Conservation (phyloP, 2,888 invertebrate genomes). For the Meghimatium bilineatum region DNA sequence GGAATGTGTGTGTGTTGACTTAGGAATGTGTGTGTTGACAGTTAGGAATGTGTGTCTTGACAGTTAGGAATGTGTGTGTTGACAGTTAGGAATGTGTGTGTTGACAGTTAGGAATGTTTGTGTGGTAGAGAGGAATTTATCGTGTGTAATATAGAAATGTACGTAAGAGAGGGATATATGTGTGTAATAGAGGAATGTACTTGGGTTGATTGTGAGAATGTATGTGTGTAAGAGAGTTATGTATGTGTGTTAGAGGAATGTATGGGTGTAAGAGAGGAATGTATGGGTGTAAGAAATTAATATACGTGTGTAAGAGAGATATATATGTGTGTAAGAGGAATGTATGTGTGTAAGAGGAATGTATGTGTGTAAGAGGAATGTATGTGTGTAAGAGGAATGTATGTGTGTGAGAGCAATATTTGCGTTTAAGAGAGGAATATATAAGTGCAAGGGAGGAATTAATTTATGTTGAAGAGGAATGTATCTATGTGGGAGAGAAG, state of each 20-base stretch:
- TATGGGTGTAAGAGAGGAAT: neutral
- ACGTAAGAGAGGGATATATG: neutral
- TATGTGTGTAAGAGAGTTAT: neutral
- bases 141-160: neutral
- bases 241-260: neutral
- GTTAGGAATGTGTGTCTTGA: too few relatives aligned
- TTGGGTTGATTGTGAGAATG: neutral
- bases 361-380: neutral
- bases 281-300: neutral
- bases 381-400: neutral
- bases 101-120: too few relatives aligned
- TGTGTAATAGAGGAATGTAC: neutral
- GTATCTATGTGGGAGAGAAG: too few relatives aligned
- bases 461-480: too few relatives aligned
- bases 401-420: neutral
- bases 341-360: neutral
- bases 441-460: neutral
- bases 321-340: neutral
- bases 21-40: too few relatives aligned
- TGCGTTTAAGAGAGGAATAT: neutral
- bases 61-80: neutral
- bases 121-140: too few relatives aligned
- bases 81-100: too few relatives aligned
- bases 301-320: neutral
- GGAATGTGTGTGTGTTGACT: too few relatives aligned